Percentiles rank a stretch among this genome's conserved stretches.
phyloP scores from a whole-genome alignment of 1,140 invertebrate species.

The Sitobion miscanthi region DNA sequence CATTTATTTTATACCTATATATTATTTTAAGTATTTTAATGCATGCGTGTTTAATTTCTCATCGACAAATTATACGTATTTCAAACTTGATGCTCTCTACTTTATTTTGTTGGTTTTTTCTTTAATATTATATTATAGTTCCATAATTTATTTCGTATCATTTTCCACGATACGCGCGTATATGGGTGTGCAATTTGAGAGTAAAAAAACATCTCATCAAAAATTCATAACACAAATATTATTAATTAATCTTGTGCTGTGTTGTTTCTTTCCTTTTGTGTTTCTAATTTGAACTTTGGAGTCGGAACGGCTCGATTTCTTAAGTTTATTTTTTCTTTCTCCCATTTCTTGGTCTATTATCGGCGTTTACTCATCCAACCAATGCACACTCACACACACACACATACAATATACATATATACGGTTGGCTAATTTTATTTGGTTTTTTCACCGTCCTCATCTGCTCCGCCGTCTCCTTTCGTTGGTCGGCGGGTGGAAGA shows the following conservation, averaged over 20 bases:
- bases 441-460: conserved; percentile 36
- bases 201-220: background rate
- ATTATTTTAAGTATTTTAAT: conserved; percentile 57
- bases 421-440: conserved; percentile 55
- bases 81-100: conserved; percentile 55
- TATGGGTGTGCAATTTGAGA: background rate
- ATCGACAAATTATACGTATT: conserved; percentile 54
- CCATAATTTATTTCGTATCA: background rate
- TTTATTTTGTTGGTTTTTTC: conserved; percentile 40
- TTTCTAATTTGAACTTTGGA: background rate
- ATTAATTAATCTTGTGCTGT: background rate
- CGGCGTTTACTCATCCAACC: conserved; percentile 49
- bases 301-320: background rate
- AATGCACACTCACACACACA: background rate
- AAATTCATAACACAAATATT: background rate
- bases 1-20: conserved; percentile 57
- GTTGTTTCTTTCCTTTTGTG: background rate
- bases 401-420: background rate
- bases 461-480: background rate
- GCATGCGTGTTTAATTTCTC: conserved; percentile 54
- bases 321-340: background rate
- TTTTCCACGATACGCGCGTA: background rate
- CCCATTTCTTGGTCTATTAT: conserved; percentile 40
- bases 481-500: background rate
- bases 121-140: background rate